Evolutionary conservation across 2,113 vertebrate genomes (phyloP).

Genomic region (Dendrocopos noguchii): DNA sequence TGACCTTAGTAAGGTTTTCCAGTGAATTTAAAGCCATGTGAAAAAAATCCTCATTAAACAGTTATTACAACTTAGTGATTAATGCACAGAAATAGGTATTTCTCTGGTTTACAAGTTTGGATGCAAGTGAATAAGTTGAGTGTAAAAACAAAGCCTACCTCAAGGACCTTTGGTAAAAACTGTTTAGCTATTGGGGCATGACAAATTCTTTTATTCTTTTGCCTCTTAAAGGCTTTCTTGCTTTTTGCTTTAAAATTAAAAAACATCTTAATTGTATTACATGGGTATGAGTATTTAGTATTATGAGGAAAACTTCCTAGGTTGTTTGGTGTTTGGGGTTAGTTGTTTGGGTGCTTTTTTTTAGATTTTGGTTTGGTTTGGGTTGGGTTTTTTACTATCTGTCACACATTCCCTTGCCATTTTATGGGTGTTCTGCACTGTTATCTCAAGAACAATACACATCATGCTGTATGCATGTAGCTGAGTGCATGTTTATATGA

Average conservation of each 20-base stretch:
- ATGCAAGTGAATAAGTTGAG: neutral
- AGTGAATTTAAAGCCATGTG: neutral
- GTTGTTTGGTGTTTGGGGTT: neutral
- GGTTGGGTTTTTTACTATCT: neutral
- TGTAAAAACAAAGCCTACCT: neutral
- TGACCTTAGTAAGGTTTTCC: neutral
- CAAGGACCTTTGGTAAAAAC: neutral
- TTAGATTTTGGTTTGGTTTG: no score
- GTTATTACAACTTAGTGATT: neutral
- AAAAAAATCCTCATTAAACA: neutral
- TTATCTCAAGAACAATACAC: slow-evolving; percentile 23
- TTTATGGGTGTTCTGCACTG: neutral
- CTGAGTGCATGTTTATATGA: slow-evolving; percentile 41
- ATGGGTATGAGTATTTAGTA: neutral
- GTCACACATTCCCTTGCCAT: neutral
- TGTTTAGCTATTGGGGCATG: neutral
- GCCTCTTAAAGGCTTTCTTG: neutral
- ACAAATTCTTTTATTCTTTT: neutral
- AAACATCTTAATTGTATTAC: neutral
- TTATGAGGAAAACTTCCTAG: neutral
- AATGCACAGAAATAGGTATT: neutral
- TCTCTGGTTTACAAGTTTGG: neutral
- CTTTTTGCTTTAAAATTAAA: no score
- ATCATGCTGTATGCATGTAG: neutral
- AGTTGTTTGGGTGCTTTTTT: neutral